Percentiles rank a stretch among this genome's conserved stretches.
Evolutionary conservation across 2,797 vertebrate genomes (phyloP).

Genomic region (Ptychadena robeensis): DNA sequence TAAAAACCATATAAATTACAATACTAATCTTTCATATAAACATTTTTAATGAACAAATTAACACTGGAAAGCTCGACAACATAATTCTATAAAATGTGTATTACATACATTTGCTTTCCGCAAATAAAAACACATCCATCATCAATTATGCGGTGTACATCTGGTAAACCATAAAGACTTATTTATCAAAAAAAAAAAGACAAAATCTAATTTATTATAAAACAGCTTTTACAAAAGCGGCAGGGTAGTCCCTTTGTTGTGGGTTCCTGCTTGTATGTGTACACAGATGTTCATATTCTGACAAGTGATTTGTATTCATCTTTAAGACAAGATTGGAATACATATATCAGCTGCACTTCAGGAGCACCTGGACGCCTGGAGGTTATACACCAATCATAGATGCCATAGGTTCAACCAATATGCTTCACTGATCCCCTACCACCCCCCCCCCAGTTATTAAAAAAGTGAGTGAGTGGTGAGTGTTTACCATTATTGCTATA

Average conservation of each 20-base stretch:
- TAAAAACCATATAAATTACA: constrained; percentile 36
- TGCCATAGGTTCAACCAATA: not conserved
- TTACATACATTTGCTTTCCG: constrained; percentile 30
- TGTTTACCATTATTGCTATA: no score
- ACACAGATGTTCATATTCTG: not conserved
- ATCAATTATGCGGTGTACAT: constrained; percentile 33
- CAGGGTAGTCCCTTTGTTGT: not conserved
- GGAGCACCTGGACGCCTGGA: not conserved
- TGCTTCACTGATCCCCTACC: no score
- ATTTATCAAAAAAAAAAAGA: not conserved
- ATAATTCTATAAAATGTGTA: constrained; percentile 26
- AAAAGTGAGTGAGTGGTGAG: no score
- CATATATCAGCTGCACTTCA: not conserved
- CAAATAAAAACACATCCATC: constrained; percentile 21
- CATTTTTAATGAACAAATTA: constrained; percentile 53
- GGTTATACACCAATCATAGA: not conserved
- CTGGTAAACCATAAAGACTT: not conserved
- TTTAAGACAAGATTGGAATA: not conserved
- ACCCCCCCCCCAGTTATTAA: no score
- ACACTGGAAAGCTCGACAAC: constrained; percentile 16
- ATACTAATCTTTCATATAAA: constrained; percentile 55
- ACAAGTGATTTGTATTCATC: not conserved
- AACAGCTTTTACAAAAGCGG: not conserved
- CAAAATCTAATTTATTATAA: not conserved
- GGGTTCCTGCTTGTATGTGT: not conserved